phyloP scores from a whole-genome alignment of 2,888 invertebrate species.

The Epirrhoe alternata region DNA sequence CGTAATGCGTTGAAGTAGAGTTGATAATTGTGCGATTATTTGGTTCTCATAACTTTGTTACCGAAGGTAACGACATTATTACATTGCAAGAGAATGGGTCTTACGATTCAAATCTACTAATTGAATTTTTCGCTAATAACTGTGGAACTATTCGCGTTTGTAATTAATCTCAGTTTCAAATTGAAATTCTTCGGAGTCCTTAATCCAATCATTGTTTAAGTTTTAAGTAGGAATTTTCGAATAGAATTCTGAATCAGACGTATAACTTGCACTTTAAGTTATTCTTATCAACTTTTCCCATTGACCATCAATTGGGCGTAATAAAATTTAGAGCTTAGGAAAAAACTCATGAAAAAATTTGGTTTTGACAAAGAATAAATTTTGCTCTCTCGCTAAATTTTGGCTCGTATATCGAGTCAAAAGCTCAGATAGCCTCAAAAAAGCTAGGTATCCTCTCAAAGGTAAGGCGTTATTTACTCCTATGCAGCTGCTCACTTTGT shows the following conservation, averaged over 20 bases:
- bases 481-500: too few relatives aligned
- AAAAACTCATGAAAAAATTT: too few relatives aligned
- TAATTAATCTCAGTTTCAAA: slow-evolving; percentile 21
- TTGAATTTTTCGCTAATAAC: slow-evolving; percentile 32
- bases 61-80: slow-evolving; percentile 36
- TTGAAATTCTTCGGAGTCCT: slow-evolving; percentile 20
- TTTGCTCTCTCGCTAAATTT: too few relatives aligned
- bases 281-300: too few relatives aligned
- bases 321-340: too few relatives aligned
- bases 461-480: too few relatives aligned
- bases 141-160: slow-evolving; percentile 25
- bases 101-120: slow-evolving; percentile 30
- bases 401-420: too few relatives aligned
- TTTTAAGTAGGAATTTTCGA: not conserved
- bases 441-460: too few relatives aligned
- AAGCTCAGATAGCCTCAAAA: too few relatives aligned
- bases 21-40: slow-evolving; percentile 9
- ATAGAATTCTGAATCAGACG: not conserved
- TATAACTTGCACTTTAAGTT: not conserved
- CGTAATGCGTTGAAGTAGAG: slow-evolving; percentile 25
- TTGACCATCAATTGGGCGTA: too few relatives aligned
- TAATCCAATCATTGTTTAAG: slow-evolving; percentile 1
- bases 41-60: slow-evolving; percentile 7
- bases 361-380: too few relatives aligned
- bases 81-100: slow-evolving; percentile 28